Base-by-base conservation (phyloP, 1,140 invertebrate genomes). In the Drosophila seguyi region DNA sequence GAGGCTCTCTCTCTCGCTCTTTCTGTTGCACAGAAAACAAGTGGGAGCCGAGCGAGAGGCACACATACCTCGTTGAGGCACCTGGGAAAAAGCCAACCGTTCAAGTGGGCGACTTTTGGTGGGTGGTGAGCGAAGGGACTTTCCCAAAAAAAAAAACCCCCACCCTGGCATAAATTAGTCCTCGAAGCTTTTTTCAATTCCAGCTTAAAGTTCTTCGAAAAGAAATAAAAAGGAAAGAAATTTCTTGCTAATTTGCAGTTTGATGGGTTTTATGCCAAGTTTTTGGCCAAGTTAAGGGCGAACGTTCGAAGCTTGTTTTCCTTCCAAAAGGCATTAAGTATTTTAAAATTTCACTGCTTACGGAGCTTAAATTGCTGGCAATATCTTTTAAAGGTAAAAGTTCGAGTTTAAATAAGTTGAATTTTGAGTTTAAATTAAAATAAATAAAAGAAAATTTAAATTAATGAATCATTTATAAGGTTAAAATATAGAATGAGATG, bases 121-220 rank as follows among this genome's bases (percentile, higher is more conserved):
- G 59, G 50, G 60, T 27, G 57, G 48, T 38, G 3, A 14, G 6
- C 11, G 47, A 7, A 29, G 48, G 20, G 14, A 16, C 20, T 25
- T 29, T 0, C 13, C 18, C 5, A 16, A 20, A 34, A 38, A 53
- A n/a, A n/a, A n/a, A n/a, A n/a, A n/a, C n/a, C n/a, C 63, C 65
- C 25, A n/a, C 58, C 27, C 59, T 66, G 60, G 63, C 74, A 87
- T 85, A 85, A 77, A 85, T 80, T 81, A 81, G 53, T 72, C 62
- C 27, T 27, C 55, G 60, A 76, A 68, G 38, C 18, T 48, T 62
- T 56, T 71, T 81, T 62, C 44, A 44, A 74, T 65, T 69, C 66
- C 48, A 85, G 48, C 63, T 76, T 63, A 75, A 75, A 83, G 65
- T 77, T 77, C 20, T 18, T 4, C 4, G 4, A 25, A 0, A 10